Conservation (phyloP, 2,797 vertebrate genomes). For the Sebastes jordani region DNA sequence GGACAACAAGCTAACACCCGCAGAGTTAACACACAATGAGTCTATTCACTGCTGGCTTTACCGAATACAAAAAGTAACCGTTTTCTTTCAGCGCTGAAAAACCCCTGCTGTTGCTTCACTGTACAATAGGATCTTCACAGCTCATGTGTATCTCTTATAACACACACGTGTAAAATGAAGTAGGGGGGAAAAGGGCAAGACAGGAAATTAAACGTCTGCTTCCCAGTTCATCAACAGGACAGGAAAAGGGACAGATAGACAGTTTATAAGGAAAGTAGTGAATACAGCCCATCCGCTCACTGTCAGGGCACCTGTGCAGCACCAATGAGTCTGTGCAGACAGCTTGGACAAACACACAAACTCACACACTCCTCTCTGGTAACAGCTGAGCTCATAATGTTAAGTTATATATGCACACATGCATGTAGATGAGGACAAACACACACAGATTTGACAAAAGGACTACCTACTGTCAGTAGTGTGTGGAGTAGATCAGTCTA, state of each 20-base stretch:
- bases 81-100: slow-evolving; percentile 32
- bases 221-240: slow-evolving; percentile 16
- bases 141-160: neutral
- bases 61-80: slow-evolving; percentile 31
- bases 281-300: slow-evolving; percentile 4
- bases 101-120: slow-evolving; percentile 17
- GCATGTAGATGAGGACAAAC: slow-evolving; percentile 16
- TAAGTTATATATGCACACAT: slow-evolving; percentile 12
- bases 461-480: slow-evolving; percentile 67
- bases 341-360: slow-evolving; percentile 36
- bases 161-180: neutral
- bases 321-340: slow-evolving; percentile 13
- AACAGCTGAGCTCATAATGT: slow-evolving; percentile 17
- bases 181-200: neutral
- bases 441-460: slow-evolving; percentile 33
- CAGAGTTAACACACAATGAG: slow-evolving; percentile 37
- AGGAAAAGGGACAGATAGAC: neutral
- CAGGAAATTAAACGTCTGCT: slow-evolving; percentile 30
- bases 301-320: slow-evolving; percentile 28
- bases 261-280: neutral
- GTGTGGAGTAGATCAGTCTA: slow-evolving; percentile 45
- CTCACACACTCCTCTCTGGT: neutral
- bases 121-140: slow-evolving; percentile 4
- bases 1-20: slow-evolving; percentile 23
- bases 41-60: slow-evolving; percentile 44